phyloP scores from a whole-genome alignment of 2,113 vertebrate species.

The Rynchops niger region DNA sequence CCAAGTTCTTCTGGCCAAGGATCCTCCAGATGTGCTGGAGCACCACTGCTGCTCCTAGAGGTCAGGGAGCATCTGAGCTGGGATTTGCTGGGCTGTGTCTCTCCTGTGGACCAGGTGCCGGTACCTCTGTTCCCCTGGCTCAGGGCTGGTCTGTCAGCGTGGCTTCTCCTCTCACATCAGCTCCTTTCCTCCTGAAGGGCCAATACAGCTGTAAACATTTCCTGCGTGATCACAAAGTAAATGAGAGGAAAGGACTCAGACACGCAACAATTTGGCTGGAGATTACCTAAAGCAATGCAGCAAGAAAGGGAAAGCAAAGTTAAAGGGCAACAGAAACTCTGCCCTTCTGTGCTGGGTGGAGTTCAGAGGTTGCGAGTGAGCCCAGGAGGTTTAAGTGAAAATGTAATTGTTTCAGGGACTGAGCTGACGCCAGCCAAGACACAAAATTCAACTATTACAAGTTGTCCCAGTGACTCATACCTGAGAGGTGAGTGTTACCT shows the following conservation, averaged over 20 bases:
- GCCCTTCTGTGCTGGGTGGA: not conserved
- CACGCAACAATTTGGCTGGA: not conserved
- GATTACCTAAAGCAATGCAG: not conserved
- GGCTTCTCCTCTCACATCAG: not conserved
- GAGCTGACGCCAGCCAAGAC: not conserved
- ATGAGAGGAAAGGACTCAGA: not conserved
- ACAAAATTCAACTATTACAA: not conserved
- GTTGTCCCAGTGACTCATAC: not conserved
- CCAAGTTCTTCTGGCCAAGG: not conserved
- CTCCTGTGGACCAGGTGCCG: not conserved
- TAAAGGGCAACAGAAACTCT: not conserved
- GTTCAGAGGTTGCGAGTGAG: not conserved
- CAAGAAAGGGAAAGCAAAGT: not conserved
- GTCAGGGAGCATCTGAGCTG: not conserved
- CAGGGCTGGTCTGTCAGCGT: not conserved
- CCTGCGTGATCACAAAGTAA: not conserved
- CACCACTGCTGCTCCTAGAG: not conserved
- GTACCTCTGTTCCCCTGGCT: not conserved
- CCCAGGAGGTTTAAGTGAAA: not conserved
- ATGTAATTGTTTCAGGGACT: not conserved
- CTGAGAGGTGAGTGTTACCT: not conserved
- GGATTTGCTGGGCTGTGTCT: not conserved
- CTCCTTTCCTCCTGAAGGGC: not conserved
- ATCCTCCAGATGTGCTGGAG: not conserved
- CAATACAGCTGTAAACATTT: not conserved